Evolutionary conservation across 2,888 invertebrate species (phyloP).

Genomic region (Conistra vaccinii): DNA sequence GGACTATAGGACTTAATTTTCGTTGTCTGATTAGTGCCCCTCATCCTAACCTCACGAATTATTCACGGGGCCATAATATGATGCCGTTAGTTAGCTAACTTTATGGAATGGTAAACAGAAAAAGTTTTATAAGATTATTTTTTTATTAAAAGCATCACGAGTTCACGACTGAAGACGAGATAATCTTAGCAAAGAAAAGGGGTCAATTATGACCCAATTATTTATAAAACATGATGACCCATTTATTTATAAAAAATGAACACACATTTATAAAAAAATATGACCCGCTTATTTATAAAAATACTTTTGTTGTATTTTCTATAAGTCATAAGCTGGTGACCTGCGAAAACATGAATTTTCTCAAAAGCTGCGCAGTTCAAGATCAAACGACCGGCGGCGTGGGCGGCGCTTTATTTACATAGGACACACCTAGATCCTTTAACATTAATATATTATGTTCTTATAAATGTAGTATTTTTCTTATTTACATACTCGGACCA

Average conservation of each 20-base stretch:
- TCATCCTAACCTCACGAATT: not conserved
- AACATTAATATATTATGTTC: not conserved
- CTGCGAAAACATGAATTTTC: not conserved
- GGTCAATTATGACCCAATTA: not conserved
- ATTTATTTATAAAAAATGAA: not conserved
- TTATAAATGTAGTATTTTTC: not conserved
- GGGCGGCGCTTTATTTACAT: not conserved
- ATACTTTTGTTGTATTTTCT: not conserved
- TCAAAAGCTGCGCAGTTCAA: conserved; percentile 2
- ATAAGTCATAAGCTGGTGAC: no score
- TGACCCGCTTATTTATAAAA: not conserved
- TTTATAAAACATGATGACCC: not conserved
- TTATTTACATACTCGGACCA: not conserved
- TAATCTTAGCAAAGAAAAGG: no score
- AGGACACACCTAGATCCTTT: not conserved
- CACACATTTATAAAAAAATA: no score
- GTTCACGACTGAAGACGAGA: not conserved
- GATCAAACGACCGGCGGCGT: not conserved
- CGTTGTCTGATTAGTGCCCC: not conserved
- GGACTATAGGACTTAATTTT: not conserved
- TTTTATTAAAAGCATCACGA: not conserved
- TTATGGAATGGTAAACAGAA: not conserved
- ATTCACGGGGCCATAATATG: not conserved
- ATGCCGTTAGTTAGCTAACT: not conserved
- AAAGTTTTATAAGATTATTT: not conserved